Evolutionary conservation across 1,140 invertebrate genomes (phyloP).

Genomic region (Oncopodura yosiiana): DNA sequence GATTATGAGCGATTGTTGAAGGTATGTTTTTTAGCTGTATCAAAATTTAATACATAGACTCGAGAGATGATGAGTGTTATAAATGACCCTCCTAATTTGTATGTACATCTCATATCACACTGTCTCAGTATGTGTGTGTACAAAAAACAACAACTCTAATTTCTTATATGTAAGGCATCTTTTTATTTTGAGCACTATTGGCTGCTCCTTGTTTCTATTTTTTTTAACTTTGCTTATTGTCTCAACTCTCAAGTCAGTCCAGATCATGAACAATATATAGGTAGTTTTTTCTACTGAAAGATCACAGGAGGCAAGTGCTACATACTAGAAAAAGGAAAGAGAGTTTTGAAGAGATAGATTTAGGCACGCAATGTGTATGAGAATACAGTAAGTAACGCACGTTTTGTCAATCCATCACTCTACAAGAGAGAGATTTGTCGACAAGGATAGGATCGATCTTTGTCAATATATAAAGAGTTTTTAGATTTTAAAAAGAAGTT

Average conservation of each 20-base stretch:
- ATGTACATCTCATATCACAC: background rate
- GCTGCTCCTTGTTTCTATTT: too few species aligned
- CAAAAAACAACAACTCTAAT: too few species aligned
- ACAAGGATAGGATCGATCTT: background rate
- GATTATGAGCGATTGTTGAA: slow-evolving; percentile 68
- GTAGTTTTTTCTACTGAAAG: background rate
- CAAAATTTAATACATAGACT: background rate
- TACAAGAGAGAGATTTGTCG: background rate
- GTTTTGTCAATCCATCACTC: background rate
- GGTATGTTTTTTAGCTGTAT: slow-evolving; percentile 38
- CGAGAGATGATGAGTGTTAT: background rate
- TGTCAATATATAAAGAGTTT: background rate
- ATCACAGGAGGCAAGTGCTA: background rate
- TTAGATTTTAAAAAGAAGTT: too few species aligned
- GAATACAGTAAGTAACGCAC: background rate
- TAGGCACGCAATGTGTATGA: background rate
- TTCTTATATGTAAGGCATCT: too few species aligned
- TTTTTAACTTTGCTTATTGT: too few species aligned
- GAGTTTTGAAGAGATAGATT: background rate
- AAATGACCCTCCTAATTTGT: background rate
- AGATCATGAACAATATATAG: too few species aligned
- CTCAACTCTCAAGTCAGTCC: too few species aligned
- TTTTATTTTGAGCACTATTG: too few species aligned
- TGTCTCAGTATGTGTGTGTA: too few species aligned
- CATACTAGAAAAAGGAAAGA: too few species aligned